Base-by-base conservation (phyloP, 2,113 vertebrate species). In the Glaucomys volans region DNA sequence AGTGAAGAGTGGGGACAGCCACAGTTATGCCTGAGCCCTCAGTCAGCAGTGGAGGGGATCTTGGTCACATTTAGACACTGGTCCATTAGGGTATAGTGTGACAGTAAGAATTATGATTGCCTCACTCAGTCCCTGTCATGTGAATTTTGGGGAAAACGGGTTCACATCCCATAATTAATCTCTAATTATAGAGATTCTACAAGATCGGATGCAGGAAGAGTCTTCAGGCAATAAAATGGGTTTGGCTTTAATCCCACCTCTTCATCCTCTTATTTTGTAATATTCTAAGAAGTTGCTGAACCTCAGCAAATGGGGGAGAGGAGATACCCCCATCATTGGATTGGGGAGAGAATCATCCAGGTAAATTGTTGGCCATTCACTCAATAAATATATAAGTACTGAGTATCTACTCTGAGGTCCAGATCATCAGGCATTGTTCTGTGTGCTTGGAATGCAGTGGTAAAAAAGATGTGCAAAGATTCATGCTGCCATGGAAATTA, bases 151-250 rank as follows among this genome's bases (percentile, higher is more conserved):
- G 42, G 18, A 30, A 84, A 35, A 16, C 7, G 30, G 66, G 35
- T 37, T 50, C 50, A 37, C 4, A 71, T 69, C 32, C 11, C 50
- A 37, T 72, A 37, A 54, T 71, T 71, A 81, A 82, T 62, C 37
- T 71, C 50, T 88, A 59, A 90, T 95, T 44, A 77, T n/a, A 85
- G 77, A 75, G 40, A 85, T 67, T 76, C 74, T 66, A 0, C 71
- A 40, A 91, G 64, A 52, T 14, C 42, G 71, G 28, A 52, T 85
- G 32, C 52, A 76, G 42, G 74, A 85, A 85, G 37, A 17, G 9
- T 20, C 66, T 59, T 11, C 67, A 16, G 64, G 47, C 14, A 79
- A 79, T 32, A 32, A 28, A 80, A 9, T 52, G 24, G 69, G 59
- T 32, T 87, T 35, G 50, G 18, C 37, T 86, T 87, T 87, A 47